A percentile compares a stretch with the other conserved stretches of the same genome.
Conservation (phyloP, 2,888 invertebrate species). For the Neoaliturus tenellus region DNA sequence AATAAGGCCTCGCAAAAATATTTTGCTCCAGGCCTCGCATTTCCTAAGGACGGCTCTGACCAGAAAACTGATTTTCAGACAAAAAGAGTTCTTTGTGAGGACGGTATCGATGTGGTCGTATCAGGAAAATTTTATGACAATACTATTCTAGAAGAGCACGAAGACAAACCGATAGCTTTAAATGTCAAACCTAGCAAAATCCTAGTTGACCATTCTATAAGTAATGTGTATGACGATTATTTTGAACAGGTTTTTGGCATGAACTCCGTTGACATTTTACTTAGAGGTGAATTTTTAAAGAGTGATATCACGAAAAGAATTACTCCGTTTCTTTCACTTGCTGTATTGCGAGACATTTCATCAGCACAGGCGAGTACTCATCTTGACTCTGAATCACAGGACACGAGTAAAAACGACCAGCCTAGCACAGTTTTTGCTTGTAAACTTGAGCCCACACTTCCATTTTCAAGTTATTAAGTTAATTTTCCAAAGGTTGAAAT, state of each 20-base stretch:
- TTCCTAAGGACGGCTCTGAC: no score
- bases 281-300: slow-evolving; percentile 1
- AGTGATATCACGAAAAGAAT: not conserved
- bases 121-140: slow-evolving; percentile 16
- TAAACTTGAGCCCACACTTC: not conserved
- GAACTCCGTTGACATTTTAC: not conserved
- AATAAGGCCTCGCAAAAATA: no score
- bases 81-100: not conserved
- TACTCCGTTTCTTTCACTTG: slow-evolving; percentile 14
- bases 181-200: not conserved
- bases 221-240: not conserved
- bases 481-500: no score
- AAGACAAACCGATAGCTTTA: not conserved
- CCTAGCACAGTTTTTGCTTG: not conserved
- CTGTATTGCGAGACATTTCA: no score
- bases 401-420: not conserved
- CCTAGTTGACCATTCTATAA: not conserved
- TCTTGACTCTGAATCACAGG: no score
- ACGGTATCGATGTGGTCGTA: not conserved
- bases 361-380: no score
- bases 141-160: not conserved
- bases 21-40: no score
- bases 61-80: slow-evolving; percentile 22
- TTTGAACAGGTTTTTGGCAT: not conserved
- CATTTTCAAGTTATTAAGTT: not conserved